These are phyloP conservation scores for Myodes glareolus DNA, from an alignment of 2,113 vertebrate species.

Conservation along the genomic window DNA sequence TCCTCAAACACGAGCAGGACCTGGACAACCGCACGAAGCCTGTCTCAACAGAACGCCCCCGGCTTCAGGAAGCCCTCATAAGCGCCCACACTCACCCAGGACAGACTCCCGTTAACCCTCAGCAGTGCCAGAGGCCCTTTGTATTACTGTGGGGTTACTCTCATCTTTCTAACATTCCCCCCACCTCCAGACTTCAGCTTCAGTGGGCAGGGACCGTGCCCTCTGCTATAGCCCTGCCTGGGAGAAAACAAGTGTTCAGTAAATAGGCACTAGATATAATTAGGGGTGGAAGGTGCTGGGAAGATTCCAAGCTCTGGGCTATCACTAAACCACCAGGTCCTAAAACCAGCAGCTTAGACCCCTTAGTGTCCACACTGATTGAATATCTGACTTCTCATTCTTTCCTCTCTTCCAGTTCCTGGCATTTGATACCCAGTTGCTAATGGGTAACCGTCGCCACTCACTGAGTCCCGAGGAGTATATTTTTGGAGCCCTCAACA, in stretches of 20 bases:
- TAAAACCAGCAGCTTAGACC: background rate
- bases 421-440: constrained; percentile 94
- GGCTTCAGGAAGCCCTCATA: constrained; percentile 30
- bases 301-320: background rate
- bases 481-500: constrained; percentile 95
- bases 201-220: background rate
- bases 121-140: background rate
- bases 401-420: constrained; percentile 89
- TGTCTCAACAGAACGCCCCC: background rate
- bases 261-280: background rate
- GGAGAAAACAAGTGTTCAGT: constrained; percentile 15
- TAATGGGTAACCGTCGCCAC: constrained; percentile 94
- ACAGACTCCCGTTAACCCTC: background rate
- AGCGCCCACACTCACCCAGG: background rate
- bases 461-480: constrained; percentile 95
- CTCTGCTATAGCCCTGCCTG: background rate
- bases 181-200: background rate
- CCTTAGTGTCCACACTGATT: background rate
- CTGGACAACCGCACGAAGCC: background rate
- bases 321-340: background rate
- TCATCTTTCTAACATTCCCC: background rate
- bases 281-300: background rate
- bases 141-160: background rate
- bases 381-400: background rate
- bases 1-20: background rate